phyloP scores from a whole-genome alignment of 2,888 invertebrate species.

The Atherix ibis region DNA sequence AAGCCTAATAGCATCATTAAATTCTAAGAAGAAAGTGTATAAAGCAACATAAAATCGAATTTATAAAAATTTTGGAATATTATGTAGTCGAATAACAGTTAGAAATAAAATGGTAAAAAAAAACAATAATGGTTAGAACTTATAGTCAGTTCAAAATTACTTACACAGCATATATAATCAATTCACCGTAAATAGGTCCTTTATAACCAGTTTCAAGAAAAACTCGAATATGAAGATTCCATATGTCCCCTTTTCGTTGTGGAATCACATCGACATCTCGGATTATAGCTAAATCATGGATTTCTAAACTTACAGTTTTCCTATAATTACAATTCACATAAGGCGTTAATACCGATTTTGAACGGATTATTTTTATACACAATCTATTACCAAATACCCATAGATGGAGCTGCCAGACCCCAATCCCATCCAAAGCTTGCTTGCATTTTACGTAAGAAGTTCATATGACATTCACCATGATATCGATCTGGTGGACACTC shows the following conservation, averaged over 20 bases:
- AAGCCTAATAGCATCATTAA: no score
- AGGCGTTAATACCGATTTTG: no score
- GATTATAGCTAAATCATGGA: constrained; percentile 45
- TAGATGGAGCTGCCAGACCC: constrained; percentile 89
- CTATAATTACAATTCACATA: constrained; percentile 36
- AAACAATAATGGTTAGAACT: no score
- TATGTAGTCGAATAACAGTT: no score
- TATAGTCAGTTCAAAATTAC: no score
- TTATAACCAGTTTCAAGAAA: constrained; percentile 27
- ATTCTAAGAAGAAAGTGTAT: no score
- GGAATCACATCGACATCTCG: constrained; percentile 38
- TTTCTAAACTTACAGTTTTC: constrained; percentile 49
- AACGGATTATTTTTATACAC: neutral
- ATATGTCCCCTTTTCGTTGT: constrained; percentile 19
- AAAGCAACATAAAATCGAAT: no score
- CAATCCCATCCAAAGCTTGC: constrained; percentile 94
- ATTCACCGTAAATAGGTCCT: constrained; percentile 18
- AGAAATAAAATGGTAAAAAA: no score
- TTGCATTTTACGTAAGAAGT: constrained; percentile 85
- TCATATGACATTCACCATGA: constrained; percentile 82
- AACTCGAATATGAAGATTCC: constrained; percentile 33
- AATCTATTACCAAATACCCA: constrained; percentile 68
- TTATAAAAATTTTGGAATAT: no score
- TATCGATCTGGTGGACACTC: constrained; percentile 57
- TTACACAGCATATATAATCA: constrained; percentile 23